Evolutionary conservation across 2,113 vertebrate species (phyloP), one percentile per base, ranked within the genome.

Genomic region (Plecotus auritus): DNA sequence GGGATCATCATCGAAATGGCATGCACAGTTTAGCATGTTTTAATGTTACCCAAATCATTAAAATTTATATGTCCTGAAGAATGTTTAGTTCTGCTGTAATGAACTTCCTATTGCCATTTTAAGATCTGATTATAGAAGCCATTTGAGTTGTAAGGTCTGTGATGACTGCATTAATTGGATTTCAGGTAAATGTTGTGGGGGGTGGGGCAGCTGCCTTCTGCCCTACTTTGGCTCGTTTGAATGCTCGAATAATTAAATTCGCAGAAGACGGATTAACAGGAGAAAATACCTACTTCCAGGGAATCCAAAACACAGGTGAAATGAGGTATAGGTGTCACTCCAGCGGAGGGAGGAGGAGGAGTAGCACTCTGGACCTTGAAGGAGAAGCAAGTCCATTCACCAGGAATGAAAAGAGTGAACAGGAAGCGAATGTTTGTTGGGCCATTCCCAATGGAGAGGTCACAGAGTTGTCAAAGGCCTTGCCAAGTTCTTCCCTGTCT

Each of bases 81-180:
- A 83, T 92, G 88, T 95, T 96, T 94, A 74, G 95, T 96, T 96
- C 80, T 85, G 88, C 96, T 90, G 92, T 97, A 96, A 93, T 96
- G 95, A 96, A 95, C 72, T 91, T 97, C 94, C 85, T 92, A 93
- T 96, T 94, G 95, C 87, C 95, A 87, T 96, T 95, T 97, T 87
- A 91, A 95, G 91, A 95, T 94, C 74, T 77, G 87, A 97, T 85
- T 87, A 86, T 76, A 88, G 90, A 96, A 95, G 81, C 54, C 72
- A 90, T 97, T 95, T 96, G 91, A 90, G 95, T 94, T 88, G 96
- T 95, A 93, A 96, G 77, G 88, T 96, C 87, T 88, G 89, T 85
- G 78, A 85, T 23, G 67, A 78, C 47, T 80, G 83, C 61, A 82
- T 91, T 95, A 94, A 92, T 95, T 88, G 54, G 54, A 91, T 96